Conservation (phyloP, 1,140 invertebrate genomes). For the Asobara japonica region DNA sequence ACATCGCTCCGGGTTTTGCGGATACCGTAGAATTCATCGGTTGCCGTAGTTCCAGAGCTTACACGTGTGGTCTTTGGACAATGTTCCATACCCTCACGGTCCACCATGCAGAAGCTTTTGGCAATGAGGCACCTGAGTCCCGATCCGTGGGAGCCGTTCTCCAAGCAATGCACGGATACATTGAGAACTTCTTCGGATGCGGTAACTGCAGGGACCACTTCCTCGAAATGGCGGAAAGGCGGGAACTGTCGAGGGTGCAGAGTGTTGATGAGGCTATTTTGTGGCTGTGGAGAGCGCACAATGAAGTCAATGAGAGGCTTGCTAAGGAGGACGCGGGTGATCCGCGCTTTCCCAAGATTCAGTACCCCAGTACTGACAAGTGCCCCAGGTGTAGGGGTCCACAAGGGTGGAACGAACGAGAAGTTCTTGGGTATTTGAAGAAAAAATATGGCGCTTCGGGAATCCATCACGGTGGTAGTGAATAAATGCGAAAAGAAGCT, state of each 20-base stretch:
- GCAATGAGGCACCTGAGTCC: constrained; percentile 53
- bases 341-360: constrained; percentile 87
- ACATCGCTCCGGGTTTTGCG: constrained; percentile 68
- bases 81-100: constrained; percentile 94
- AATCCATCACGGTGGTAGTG: constrained; percentile 62
- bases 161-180: constrained; percentile 85
- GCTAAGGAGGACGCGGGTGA: constrained; percentile 90
- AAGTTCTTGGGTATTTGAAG: constrained; percentile 81
- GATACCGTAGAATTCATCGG: constrained; percentile 78
- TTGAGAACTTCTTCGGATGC: constrained; percentile 95
- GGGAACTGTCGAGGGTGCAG: constrained; percentile 77
- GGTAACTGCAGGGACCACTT: constrained; percentile 91
- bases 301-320: constrained; percentile 90
- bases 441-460: constrained; percentile 74
- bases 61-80: constrained; percentile 95
- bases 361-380: constrained; percentile 80
- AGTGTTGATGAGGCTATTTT: constrained; percentile 80
- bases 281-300: constrained; percentile 96
- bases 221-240: constrained; percentile 76
- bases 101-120: constrained; percentile 70
- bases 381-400: constrained; percentile 77
- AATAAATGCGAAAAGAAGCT: constrained; percentile 38
- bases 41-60: constrained; percentile 84
- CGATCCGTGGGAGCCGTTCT: constrained; percentile 75
- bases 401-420: constrained; percentile 74